Evolutionary conservation across 2,113 vertebrate species (phyloP).

Genomic region (Monopterus albus): DNA sequence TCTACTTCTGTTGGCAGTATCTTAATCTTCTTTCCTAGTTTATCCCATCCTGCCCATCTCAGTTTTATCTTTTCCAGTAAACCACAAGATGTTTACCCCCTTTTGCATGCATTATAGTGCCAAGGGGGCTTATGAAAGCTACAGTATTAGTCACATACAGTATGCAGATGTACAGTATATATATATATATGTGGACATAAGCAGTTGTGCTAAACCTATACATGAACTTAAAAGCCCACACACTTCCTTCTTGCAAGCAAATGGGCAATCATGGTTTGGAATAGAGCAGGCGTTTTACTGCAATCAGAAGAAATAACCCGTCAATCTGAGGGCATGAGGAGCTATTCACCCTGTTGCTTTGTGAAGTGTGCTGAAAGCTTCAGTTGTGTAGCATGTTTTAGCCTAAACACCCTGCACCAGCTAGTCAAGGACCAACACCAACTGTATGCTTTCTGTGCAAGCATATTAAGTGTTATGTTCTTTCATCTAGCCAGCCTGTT

Average conservation of each 20-base stretch:
- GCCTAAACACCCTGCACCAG: constrained; percentile 8
- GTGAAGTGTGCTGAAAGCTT: constrained; percentile 1
- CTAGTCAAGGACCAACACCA: not conserved
- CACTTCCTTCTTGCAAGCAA: not conserved
- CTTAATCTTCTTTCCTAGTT: constrained; percentile 28
- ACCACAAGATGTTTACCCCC: constrained; percentile 19
- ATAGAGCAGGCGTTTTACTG: not conserved
- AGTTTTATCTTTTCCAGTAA: not conserved
- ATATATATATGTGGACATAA: not conserved
- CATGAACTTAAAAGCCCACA: not conserved
- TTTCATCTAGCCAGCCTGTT: not conserved
- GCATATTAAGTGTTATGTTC: not conserved
- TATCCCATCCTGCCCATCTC: constrained; percentile 8
- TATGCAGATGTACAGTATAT: not conserved
- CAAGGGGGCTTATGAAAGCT: not conserved
- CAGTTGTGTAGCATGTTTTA: constrained; percentile 27
- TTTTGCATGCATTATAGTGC: not conserved
- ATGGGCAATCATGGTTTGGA: not conserved
- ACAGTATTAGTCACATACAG: not conserved
- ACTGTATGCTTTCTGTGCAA: not conserved
- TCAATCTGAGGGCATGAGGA: constrained; percentile 21
- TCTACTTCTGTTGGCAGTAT: constrained; percentile 17
- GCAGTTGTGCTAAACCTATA: not conserved
- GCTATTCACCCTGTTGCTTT: constrained; percentile 1
- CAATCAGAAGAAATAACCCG: constrained; percentile 29